These are phyloP conservation scores for Nasonia oneida DNA, from an alignment of 2,888 invertebrate species.

Conservation along the genomic window DNA sequence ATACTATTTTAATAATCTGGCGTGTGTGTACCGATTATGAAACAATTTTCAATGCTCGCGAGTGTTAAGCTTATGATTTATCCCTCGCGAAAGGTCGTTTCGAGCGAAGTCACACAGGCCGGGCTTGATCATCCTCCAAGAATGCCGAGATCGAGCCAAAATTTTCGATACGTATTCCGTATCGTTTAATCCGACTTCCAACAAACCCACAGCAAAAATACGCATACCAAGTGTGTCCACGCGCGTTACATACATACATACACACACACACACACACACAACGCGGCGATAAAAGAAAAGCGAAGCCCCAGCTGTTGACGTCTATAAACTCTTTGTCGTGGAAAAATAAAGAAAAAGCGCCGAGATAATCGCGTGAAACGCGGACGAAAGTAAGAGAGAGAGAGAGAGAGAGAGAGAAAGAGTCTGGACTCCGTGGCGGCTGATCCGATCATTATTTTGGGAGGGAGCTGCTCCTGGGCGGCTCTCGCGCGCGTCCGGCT, in stretches of 20 bases:
- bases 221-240: not conserved
- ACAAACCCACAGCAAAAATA: not conserved
- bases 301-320: not conserved
- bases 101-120: not conserved
- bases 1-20: not conserved
- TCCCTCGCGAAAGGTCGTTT: not conserved
- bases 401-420: not conserved
- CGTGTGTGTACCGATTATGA: not conserved
- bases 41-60: not conserved
- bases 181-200: not conserved
- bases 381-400: not conserved
- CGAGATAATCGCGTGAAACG: slow-evolving; percentile 65
- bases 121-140: not conserved
- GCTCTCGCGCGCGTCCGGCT: slow-evolving; percentile 72
- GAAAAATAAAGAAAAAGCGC: not conserved
- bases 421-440: not conserved
- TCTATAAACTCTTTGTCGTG: not conserved
- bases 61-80: not conserved
- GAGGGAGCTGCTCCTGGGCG: slow-evolving; percentile 70
- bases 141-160: not conserved
- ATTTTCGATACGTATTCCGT: not conserved
- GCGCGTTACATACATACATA: not conserved
- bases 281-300: not conserved
- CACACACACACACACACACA: not conserved
- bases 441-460: slow-evolving; percentile 78